Base-by-base conservation (phyloP, 2,113 vertebrate species). In the Pangasianodon gigas region DNA sequence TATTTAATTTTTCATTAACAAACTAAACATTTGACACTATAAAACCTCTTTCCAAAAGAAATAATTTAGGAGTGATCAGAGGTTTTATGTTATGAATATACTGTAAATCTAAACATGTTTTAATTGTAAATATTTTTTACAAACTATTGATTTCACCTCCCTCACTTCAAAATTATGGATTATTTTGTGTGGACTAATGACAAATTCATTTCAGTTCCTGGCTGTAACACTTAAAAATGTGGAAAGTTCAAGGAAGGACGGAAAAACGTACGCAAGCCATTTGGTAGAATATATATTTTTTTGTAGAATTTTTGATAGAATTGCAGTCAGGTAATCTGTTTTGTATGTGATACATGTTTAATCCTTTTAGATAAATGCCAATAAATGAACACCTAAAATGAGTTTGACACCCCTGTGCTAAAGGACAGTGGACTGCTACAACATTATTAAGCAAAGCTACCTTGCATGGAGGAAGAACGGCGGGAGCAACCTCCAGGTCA, bases 401-500 rank as follows among this genome's bases (percentile, higher is more conserved):
- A 37, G 4, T n/a, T 10, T 7, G 26, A 18, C 48, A 54, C 79
- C 14, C 29, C 18, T 58, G 16, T 24, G n/a, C 4, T 24, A 41
- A 19, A 37, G 18, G 5, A 83, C n/a, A 32, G 13, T 9, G 6
- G n/a, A 54, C 2, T 19, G 54, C 0, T 1, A 37, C 24, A 32
- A 54, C 13, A 0, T 18, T 16, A 9, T 48, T 6, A n/a, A 6
- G 16, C 1, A 1, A 9, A 10, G 79, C 89, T 91, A 97, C 96
- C 95, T 96, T 97, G 94, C 93, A 95, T 1, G 95, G 93, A 0
- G 96, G 96, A 52, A 97, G 94, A 6, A 89, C 94, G 0, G 96
- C 94, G 3, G 96, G 96, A 2, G 95, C 85, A 11, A 90, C 90
- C 90, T 96, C 96, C 0, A 97, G 90, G 37, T 97, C 96, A 92